Evolutionary conservation across 2,113 vertebrate species (phyloP).

Genomic region (Pluvialis apricaria): DNA sequence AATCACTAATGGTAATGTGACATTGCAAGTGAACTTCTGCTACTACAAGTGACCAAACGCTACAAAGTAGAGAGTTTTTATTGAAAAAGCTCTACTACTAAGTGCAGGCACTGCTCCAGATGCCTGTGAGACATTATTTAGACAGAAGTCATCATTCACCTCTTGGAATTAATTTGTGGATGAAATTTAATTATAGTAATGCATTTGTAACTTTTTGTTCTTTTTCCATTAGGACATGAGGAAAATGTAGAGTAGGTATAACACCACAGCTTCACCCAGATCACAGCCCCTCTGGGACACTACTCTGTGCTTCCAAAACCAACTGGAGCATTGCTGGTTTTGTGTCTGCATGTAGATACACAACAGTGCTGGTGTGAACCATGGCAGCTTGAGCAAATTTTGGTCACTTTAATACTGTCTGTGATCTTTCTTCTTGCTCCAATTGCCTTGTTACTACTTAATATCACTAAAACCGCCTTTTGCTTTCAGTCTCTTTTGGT

Average conservation of each 20-base stretch:
- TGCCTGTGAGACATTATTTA: neutral
- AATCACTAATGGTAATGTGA: neutral
- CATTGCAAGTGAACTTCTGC: neutral
- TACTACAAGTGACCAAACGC: neutral
- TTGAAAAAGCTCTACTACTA: neutral
- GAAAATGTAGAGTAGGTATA: neutral
- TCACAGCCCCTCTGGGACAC: neutral
- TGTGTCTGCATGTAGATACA: neutral
- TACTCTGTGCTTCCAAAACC: neutral
- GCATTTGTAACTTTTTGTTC: neutral
- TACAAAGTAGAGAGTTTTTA: neutral
- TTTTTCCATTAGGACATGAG: neutral
- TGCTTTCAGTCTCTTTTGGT: neutral
- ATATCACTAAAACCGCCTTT: neutral
- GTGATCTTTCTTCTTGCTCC: neutral
- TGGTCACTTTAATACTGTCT: neutral
- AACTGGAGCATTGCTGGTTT: neutral
- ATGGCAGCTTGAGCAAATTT: neutral
- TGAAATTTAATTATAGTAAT: neutral
- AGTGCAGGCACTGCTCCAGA: neutral
- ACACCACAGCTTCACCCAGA: neutral
- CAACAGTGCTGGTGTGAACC: neutral
- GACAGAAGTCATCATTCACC: neutral
- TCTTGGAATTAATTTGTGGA: conserved; percentile 16
- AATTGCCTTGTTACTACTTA: neutral